phyloP scores from a whole-genome alignment of 2,797 vertebrate species.

The Menidia menidia region DNA sequence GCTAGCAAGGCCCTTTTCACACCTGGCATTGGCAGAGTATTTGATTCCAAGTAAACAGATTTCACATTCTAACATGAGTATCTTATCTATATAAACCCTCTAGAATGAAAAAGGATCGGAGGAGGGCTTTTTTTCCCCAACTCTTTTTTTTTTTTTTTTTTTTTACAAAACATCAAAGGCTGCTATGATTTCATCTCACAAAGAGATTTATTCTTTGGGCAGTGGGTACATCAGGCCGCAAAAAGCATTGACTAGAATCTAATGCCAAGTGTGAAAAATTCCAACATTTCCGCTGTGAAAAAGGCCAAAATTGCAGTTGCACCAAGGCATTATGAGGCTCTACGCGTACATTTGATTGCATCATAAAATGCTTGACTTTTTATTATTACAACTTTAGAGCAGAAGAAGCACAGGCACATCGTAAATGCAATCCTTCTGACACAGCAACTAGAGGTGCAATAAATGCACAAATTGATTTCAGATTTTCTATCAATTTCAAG shows the following conservation, averaged over 20 bases:
- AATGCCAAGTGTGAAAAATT: background rate
- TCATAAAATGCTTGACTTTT: background rate
- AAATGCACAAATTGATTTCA: background rate
- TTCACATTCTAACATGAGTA: too few relatives aligned
- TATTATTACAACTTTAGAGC: too few relatives aligned
- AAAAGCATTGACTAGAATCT: background rate
- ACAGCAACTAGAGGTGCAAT: background rate
- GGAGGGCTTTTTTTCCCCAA: too few relatives aligned
- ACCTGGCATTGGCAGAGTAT: background rate
- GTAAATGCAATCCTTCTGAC: background rate
- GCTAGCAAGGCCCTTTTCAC: background rate
- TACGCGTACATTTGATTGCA: background rate
- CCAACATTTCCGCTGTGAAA: conserved; percentile 12
- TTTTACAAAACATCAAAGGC: too few relatives aligned
- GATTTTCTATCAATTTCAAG: background rate
- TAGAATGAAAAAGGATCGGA: too few relatives aligned
- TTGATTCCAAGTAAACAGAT: background rate
- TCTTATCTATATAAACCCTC: too few relatives aligned
- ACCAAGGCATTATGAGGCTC: background rate
- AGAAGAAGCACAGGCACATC: background rate
- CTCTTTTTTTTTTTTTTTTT: too few relatives aligned
- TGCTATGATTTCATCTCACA: too few relatives aligned
- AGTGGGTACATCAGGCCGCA: too few relatives aligned
- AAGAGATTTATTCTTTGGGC: too few relatives aligned
- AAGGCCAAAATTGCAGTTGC: background rate